Evolutionary conservation across 2,797 vertebrate species (phyloP).

Genomic region (Ptychadena robeensis): DNA sequence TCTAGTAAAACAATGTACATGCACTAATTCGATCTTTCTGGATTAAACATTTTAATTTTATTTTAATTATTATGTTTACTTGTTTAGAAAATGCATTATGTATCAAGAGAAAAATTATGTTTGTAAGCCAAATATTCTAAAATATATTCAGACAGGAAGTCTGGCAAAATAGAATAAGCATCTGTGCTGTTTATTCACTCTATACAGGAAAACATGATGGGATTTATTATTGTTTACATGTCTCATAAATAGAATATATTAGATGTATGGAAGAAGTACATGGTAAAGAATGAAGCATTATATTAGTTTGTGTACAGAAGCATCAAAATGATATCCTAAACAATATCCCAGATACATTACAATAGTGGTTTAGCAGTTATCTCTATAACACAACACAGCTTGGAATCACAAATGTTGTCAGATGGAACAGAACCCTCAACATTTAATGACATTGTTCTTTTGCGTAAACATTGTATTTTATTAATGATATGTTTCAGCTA

Average conservation of each 20-base stretch:
- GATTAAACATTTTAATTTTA: no score
- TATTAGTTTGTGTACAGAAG: not conserved
- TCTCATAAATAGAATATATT: not conserved
- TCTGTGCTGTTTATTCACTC: conserved; percentile 18
- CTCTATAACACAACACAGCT: not conserved
- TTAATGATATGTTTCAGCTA: conserved; percentile 38
- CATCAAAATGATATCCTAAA: not conserved
- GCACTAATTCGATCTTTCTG: no score
- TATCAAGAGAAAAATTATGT: not conserved
- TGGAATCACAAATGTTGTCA: conserved; percentile 37
- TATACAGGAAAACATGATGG: not conserved
- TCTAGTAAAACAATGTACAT: no score
- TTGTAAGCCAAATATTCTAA: conserved; percentile 14
- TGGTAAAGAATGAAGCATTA: not conserved
- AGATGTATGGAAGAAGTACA: not conserved
- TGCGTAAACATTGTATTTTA: conserved; percentile 43
- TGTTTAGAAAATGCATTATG: not conserved
- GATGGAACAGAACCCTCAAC: conserved; percentile 23
- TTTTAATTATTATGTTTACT: no score
- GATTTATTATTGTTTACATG: no score
- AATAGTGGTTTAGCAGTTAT: conserved; percentile 12
- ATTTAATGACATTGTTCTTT: conserved; percentile 28
- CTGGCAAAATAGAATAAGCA: conserved; percentile 30
- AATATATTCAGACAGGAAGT: conserved; percentile 31
- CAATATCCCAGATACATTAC: conserved; percentile 8